Conservation (phyloP, 2,888 invertebrate genomes). For the Hemithea aestivaria region DNA sequence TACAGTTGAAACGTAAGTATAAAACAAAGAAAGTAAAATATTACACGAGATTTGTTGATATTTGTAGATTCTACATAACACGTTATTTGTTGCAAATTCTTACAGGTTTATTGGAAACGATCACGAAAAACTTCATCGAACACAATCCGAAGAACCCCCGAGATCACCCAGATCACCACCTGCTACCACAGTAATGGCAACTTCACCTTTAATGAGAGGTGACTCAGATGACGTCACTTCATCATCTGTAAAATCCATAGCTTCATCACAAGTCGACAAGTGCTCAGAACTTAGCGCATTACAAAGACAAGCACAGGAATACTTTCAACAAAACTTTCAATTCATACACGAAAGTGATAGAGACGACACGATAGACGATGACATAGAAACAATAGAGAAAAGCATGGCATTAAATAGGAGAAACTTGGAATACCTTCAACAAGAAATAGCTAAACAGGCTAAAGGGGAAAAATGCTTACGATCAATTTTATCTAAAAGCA, state of each 20-base stretch:
- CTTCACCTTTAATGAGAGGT: slow-evolving; percentile 69
- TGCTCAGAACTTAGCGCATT: slow-evolving; percentile 64
- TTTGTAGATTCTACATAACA: too few species aligned
- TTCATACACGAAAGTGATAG: slow-evolving; percentile 75
- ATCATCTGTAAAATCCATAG: slow-evolving; percentile 64
- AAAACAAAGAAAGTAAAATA: too few species aligned
- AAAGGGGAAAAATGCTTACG: slow-evolving; percentile 60
- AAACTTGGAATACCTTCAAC: slow-evolving; percentile 73
- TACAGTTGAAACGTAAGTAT: slow-evolving; percentile 57
- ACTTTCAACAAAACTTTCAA: slow-evolving; percentile 76
- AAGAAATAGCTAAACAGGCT: slow-evolving; percentile 73
- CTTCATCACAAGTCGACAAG: slow-evolving; percentile 65
- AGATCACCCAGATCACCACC: slow-evolving; percentile 84
- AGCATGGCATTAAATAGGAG: slow-evolving; percentile 74
- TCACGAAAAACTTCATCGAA: slow-evolving; percentile 88
- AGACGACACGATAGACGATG: slow-evolving; percentile 74
- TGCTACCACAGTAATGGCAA: slow-evolving; percentile 44
- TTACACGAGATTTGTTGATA: too few species aligned
- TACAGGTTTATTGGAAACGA: slow-evolving; percentile 69
- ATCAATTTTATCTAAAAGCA: slow-evolving; percentile 68
- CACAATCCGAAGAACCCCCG: slow-evolving; percentile 91
- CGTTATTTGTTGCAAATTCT: too few species aligned
- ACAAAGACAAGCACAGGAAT: slow-evolving; percentile 70
- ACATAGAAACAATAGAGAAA: slow-evolving; percentile 73
- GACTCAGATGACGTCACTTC: slow-evolving; percentile 70